Conservation (phyloP, 2,113 vertebrate genomes). For the Porphyrio hochstetteri region DNA sequence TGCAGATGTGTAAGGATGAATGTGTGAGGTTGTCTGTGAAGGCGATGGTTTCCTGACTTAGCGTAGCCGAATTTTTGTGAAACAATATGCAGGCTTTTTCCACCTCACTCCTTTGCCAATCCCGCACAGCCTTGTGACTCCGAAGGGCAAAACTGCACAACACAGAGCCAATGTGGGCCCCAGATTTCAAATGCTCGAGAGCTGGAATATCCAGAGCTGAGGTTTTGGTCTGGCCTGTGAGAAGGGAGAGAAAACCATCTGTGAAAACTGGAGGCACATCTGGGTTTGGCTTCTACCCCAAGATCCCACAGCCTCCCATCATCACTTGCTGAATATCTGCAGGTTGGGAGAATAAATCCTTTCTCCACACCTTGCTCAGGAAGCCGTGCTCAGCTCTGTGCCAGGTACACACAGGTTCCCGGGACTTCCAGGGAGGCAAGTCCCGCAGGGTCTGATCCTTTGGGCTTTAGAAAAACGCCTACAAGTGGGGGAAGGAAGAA, state of each 20-base stretch:
- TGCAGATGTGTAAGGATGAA: neutral
- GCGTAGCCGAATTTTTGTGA: neutral
- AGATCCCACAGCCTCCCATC: neutral
- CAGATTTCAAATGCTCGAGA: neutral
- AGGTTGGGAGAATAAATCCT: neutral
- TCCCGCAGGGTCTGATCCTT: neutral
- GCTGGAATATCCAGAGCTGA: conserved; percentile 24
- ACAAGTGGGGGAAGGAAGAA: neutral
- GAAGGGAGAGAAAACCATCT: conserved; percentile 45
- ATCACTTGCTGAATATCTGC: neutral
- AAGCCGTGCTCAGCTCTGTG: neutral
- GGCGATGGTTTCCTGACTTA: neutral
- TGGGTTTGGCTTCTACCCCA: conserved; percentile 29
- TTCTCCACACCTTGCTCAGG: neutral
- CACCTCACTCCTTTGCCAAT: neutral
- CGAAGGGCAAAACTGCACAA: conserved; percentile 12
- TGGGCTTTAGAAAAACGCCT: neutral
- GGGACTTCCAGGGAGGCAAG: neutral
- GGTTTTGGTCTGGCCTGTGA: conserved; percentile 41
- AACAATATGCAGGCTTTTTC: neutral
- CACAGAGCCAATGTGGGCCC: neutral
- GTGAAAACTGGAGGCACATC: conserved; percentile 17
- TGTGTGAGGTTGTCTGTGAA: neutral
- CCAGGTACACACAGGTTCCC: rapidly evolving
- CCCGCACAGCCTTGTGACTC: neutral